These are phyloP conservation scores for Chiroxiphia lanceolata DNA, from an alignment of 2,797 vertebrate genomes.

Conservation along the genomic window DNA sequence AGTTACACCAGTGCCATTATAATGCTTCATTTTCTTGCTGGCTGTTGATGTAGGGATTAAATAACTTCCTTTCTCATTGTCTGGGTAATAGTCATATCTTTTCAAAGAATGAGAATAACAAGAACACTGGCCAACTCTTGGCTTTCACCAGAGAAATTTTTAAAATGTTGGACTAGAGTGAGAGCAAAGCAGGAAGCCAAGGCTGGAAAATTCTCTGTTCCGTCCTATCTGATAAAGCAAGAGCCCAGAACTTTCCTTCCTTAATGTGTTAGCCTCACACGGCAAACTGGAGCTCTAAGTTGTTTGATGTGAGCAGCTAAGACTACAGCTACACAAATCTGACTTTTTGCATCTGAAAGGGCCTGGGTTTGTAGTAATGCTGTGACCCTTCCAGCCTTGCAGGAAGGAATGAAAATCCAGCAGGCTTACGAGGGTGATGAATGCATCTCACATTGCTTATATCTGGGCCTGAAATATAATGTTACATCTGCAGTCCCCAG, in stretches of 20 bases:
- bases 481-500: not conserved
- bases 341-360: not conserved
- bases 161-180: not conserved
- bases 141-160: not conserved
- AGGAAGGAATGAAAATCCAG: not conserved
- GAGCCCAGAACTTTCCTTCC: not conserved
- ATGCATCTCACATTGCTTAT: not conserved
- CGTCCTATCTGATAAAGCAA: not conserved
- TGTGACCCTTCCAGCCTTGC: not conserved
- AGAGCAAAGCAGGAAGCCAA: not conserved
- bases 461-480: not conserved
- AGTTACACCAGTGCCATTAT: not conserved
- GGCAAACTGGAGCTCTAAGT: not conserved
- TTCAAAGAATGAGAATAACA: slow-evolving; percentile 22
- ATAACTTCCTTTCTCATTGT: slow-evolving; percentile 14
- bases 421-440: not conserved
- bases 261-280: not conserved
- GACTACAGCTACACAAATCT: not conserved
- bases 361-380: not conserved
- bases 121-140: not conserved
- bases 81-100: not conserved
- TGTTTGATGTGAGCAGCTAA: not conserved
- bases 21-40: not conserved
- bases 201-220: not conserved
- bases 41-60: not conserved